Evolutionary conservation across 2,113 vertebrate species (phyloP).

Genomic region (Bufo gargarizans): DNA sequence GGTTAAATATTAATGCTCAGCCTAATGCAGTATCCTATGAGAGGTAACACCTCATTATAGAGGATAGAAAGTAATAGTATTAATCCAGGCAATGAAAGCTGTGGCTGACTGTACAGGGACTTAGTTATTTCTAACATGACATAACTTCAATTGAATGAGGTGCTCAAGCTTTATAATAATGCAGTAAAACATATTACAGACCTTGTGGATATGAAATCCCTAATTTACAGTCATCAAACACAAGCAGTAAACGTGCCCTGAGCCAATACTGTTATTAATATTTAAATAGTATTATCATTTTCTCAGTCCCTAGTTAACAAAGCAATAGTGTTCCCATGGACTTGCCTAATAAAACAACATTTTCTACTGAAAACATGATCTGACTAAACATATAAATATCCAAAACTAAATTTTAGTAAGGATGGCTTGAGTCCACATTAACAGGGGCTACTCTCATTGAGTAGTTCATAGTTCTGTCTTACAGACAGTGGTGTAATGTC

Average conservation of each 20-base stretch:
- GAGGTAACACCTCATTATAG: neutral
- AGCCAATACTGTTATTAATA: neutral
- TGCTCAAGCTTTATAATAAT: neutral
- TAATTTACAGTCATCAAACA: neutral
- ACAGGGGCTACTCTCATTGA: too few relatives aligned
- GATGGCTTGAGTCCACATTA: too few relatives aligned
- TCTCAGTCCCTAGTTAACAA: neutral
- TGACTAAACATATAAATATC: neutral
- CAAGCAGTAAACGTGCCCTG: neutral
- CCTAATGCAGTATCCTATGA: neutral
- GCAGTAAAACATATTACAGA: neutral
- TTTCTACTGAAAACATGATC: neutral
- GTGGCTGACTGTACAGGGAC: neutral
- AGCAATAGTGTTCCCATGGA: neutral
- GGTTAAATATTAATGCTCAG: neutral
- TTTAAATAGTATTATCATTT: neutral
- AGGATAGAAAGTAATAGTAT: neutral
- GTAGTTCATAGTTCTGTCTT: too few relatives aligned
- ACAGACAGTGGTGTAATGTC: too few relatives aligned
- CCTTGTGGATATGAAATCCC: neutral
- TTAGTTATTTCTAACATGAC: neutral
- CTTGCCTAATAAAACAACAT: neutral
- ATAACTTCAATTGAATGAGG: neutral
- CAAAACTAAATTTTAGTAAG: neutral
- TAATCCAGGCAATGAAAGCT: neutral